A percentile compares a stretch with the other conserved stretches of the same genome.
Evolutionary conservation across 2,113 vertebrate species (phyloP).

Genomic region (Castor canadensis): DNA sequence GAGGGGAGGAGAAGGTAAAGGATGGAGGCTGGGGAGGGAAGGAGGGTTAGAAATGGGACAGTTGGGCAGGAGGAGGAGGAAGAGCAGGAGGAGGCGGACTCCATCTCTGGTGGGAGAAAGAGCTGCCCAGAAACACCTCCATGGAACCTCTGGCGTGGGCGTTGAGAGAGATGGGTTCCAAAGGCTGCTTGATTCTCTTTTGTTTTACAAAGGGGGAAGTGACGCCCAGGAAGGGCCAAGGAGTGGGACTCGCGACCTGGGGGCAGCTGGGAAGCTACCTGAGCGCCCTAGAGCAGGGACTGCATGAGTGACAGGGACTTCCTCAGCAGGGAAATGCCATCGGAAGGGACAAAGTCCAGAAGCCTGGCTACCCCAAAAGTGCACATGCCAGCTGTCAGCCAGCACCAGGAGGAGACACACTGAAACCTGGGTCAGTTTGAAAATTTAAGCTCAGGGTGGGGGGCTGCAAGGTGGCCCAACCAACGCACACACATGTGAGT

Average conservation of each 20-base stretch:
- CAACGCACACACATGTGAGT: too few species aligned
- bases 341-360: background rate
- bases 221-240: background rate
- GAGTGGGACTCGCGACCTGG: too few species aligned
- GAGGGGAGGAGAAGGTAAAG: background rate
- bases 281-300: background rate
- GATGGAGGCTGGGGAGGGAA: too few species aligned
- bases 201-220: background rate
- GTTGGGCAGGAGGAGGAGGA: background rate
- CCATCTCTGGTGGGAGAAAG: background rate
- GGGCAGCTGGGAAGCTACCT: background rate
- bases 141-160: too few species aligned
- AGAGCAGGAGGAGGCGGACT: background rate
- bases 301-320: too few species aligned
- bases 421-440: background rate
- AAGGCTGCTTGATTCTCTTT: background rate
- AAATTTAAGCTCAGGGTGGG: background rate
- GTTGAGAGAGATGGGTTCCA: background rate
- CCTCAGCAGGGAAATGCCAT: background rate
- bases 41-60: background rate
- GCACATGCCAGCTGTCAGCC: background rate
- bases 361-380: fast-evolving
- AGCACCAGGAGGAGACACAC: background rate
- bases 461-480: too few species aligned
- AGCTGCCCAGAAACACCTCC: too few species aligned